A percentile compares a stretch with the other conserved stretches of the same genome.
phyloP scores from a whole-genome alignment of 2,113 vertebrate species.

The Pluvialis apricaria region DNA sequence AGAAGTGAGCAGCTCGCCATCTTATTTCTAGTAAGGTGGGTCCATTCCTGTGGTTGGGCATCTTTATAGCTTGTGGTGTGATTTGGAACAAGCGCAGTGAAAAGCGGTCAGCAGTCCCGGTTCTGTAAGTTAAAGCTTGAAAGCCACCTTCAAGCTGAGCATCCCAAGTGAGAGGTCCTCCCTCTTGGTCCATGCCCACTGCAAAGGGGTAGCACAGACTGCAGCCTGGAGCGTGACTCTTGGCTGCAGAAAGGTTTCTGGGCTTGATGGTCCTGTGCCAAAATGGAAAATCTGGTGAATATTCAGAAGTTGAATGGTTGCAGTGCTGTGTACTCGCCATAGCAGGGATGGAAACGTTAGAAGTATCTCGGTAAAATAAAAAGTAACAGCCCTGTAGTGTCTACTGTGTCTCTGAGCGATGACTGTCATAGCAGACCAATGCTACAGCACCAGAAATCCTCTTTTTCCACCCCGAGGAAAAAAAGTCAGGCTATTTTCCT shows the following conservation, averaged over 20 bases:
- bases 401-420: neutral
- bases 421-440: neutral
- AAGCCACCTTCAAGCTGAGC: neutral
- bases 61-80: neutral
- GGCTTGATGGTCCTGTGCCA: rapidly evolving
- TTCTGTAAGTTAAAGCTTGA: neutral
- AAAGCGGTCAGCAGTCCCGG: neutral
- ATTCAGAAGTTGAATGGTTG: neutral
- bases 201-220: neutral
- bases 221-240: neutral
- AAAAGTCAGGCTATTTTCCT: neutral
- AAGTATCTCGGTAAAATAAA: neutral
- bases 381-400: neutral
- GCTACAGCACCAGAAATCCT: neutral
- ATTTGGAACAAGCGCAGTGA: neutral
- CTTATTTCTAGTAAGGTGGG: neutral
- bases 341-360: neutral
- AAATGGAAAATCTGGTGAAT: neutral
- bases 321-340: neutral
- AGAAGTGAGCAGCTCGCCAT: neutral
- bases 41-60: neutral
- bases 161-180: neutral
- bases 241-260: neutral
- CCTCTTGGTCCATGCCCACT: neutral
- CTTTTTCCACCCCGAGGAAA: neutral